Percentiles rank a stretch among this genome's conserved stretches.
phyloP scores from a whole-genome alignment of 2,113 vertebrate species.

The Crotalus helleri region DNA sequence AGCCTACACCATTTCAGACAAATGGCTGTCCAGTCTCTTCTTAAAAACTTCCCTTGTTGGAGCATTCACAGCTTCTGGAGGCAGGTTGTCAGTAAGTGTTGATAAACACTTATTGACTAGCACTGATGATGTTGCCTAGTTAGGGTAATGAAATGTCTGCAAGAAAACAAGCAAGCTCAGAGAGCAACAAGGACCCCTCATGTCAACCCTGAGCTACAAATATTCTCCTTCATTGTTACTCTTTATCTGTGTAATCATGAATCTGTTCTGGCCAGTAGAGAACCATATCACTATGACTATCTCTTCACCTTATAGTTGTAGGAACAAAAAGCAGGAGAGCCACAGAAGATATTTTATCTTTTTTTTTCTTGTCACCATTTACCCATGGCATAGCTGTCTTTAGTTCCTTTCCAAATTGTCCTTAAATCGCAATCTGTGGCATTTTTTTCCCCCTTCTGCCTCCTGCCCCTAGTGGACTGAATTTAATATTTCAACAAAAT shows the following conservation, averaged over 20 bases:
- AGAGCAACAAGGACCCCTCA: too few relatives aligned
- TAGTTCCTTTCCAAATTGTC: neutral
- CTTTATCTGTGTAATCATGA: neutral
- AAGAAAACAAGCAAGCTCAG: too few relatives aligned
- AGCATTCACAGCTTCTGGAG: too few relatives aligned
- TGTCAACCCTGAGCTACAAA: too few relatives aligned
- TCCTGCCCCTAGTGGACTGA: neutral
- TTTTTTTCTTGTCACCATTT: neutral
- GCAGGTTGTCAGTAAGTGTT: too few relatives aligned
- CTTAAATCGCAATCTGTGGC: neutral
- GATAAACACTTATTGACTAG: neutral
- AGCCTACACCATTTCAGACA: too few relatives aligned
- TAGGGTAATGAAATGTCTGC: too few relatives aligned
- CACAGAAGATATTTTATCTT: neutral
- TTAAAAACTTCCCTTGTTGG: too few relatives aligned
- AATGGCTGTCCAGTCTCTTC: too few relatives aligned
- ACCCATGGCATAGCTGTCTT: neutral
- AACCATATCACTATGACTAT: neutral
- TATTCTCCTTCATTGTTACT: too few relatives aligned
- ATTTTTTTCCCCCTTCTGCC: neutral
- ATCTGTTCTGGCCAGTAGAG: neutral
- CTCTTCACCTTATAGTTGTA: neutral
- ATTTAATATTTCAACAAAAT: slow-evolving; percentile 16
- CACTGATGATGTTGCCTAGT: too few relatives aligned
- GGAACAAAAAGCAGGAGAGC: neutral